Conservation (phyloP, 2,797 vertebrate genomes). For the Sebastes itinus region DNA sequence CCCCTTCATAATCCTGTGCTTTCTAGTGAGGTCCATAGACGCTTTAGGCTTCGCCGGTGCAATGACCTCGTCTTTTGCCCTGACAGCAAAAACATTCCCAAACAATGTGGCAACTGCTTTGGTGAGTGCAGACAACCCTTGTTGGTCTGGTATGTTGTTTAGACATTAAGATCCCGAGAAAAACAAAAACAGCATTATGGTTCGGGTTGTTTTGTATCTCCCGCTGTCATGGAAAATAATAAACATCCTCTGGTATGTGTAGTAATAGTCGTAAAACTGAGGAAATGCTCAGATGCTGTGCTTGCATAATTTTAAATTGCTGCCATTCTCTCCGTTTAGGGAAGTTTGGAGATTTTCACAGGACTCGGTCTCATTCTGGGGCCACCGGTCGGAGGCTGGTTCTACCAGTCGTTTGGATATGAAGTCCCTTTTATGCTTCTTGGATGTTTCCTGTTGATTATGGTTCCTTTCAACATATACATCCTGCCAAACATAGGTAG, state of each 20-base stretch:
- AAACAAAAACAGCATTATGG: slow-evolving; percentile 40
- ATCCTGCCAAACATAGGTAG: slow-evolving; percentile 90
- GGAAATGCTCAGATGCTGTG: background rate
- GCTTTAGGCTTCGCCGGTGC: slow-evolving; percentile 90
- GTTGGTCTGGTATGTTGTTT: slow-evolving; percentile 60
- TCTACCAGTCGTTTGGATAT: slow-evolving; percentile 94
- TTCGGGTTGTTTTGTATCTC: slow-evolving; percentile 27
- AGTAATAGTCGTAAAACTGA: background rate
- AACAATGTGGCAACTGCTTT: slow-evolving; percentile 92
- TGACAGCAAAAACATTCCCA: slow-evolving; percentile 91
- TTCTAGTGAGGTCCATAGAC: slow-evolving; percentile 89
- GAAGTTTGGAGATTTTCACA: slow-evolving; percentile 92
- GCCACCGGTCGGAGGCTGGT: slow-evolving; percentile 92
- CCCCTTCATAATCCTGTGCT: slow-evolving; percentile 88
- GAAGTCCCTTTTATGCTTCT: slow-evolving; percentile 90
- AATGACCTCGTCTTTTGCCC: slow-evolving; percentile 89
- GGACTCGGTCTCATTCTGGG: slow-evolving; percentile 93
- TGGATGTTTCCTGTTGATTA: slow-evolving; percentile 87
- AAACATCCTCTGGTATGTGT: background rate
- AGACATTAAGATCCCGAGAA: slow-evolving; percentile 45
- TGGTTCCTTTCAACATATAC: slow-evolving; percentile 92
- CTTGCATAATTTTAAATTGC: background rate
- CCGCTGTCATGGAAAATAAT: background rate
- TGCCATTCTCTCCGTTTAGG: slow-evolving; percentile 76
- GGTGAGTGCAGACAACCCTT: slow-evolving; percentile 83